A percentile compares a stretch with the other conserved stretches of the same genome.
Evolutionary conservation across 2,888 invertebrate genomes (phyloP).

Genomic region (Petrolisthes cinctipes): DNA sequence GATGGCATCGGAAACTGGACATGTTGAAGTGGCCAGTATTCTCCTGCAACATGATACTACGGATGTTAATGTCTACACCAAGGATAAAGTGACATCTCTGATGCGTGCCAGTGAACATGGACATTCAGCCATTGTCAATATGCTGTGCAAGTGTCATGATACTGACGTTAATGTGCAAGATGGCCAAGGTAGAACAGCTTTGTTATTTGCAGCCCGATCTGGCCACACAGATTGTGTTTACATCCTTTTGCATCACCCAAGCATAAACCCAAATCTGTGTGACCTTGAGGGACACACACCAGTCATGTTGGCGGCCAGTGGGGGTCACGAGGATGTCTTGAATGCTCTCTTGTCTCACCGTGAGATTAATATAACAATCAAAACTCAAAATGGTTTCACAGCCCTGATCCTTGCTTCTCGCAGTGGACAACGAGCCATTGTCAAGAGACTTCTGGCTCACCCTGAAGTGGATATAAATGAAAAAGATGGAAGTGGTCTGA

Average conservation of each 20-base stretch:
- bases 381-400: slow-evolving; percentile 50
- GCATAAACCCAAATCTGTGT: slow-evolving; percentile 38
- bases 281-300: slow-evolving; percentile 58
- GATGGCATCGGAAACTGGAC: slow-evolving; percentile 63
- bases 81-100: slow-evolving; percentile 61
- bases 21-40: slow-evolving; percentile 52
- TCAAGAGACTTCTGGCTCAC: slow-evolving; percentile 54
- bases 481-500: slow-evolving; percentile 53
- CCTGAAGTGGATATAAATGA: slow-evolving; percentile 62
- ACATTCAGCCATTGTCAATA: slow-evolving; percentile 57
- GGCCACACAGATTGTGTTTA: slow-evolving; percentile 57
- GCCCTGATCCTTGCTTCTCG: slow-evolving; percentile 59
- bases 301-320: slow-evolving; percentile 51
- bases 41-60: slow-evolving; percentile 53
- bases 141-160: slow-evolving; percentile 58
- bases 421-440: slow-evolving; percentile 49
- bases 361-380: slow-evolving; percentile 26
- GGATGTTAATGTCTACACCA: slow-evolving; percentile 57
- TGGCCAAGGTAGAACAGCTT: slow-evolving; percentile 54
- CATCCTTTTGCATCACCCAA: slow-evolving; percentile 54
- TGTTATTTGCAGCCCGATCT: slow-evolving; percentile 58
- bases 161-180: slow-evolving; percentile 59
- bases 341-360: slow-evolving; percentile 44
- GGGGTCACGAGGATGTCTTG: slow-evolving; percentile 60
- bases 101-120: slow-evolving; percentile 64